These are phyloP conservation scores for Lemur catta DNA, from an alignment of 2,797 vertebrate species.

Conservation along the genomic window DNA sequence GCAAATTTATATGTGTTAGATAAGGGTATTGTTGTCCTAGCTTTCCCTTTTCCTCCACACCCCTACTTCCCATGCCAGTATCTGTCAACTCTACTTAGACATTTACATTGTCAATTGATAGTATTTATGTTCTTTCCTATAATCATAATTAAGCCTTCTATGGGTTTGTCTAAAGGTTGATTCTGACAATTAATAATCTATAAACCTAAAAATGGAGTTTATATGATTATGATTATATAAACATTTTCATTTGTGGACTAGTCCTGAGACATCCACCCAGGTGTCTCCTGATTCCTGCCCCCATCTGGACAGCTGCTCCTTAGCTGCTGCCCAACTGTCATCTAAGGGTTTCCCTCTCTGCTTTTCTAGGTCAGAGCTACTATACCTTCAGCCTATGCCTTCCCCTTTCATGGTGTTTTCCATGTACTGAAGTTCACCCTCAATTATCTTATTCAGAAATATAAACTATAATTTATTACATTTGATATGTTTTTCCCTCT, in stretches of 20 bases:
- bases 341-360: background rate
- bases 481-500: background rate
- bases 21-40: background rate
- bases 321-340: background rate
- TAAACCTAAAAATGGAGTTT: background rate
- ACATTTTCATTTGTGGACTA: background rate
- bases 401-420: background rate
- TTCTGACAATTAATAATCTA: background rate
- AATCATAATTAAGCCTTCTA: background rate
- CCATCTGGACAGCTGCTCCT: background rate
- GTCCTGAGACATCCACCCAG: background rate
- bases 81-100: background rate
- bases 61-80: background rate
- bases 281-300: background rate
- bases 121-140: background rate
- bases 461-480: conserved; percentile 7
- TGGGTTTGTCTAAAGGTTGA: background rate
- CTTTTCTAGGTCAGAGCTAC: background rate
- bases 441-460: background rate
- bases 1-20: background rate
- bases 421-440: background rate
- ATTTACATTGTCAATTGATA: background rate
- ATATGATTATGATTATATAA: background rate
- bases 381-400: background rate
- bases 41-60: background rate